Conservation (phyloP, 2,888 invertebrate species). For the Lordiphosa andalusiaca region DNA sequence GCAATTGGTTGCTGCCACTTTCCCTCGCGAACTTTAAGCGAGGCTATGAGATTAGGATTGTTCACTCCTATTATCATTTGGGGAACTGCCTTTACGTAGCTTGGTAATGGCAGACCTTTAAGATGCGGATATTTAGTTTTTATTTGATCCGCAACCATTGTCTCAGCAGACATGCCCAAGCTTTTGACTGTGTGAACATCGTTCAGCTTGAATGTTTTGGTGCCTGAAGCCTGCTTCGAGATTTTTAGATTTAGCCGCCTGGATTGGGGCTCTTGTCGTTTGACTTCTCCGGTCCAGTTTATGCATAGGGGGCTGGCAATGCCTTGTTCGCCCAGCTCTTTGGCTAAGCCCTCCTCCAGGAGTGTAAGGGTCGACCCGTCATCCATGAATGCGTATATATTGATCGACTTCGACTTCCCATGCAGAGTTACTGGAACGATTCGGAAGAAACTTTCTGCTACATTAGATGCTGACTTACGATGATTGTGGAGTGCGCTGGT, state of each 20-base stretch:
- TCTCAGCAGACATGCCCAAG: neutral
- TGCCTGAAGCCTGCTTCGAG: neutral
- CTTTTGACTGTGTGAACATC: no score
- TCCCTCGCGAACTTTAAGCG: no score
- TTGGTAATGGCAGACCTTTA: neutral
- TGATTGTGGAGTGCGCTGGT: neutral
- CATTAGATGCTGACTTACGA: neutral
- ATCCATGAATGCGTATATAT: no score
- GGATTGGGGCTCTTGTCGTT: neutral
- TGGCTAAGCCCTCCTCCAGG: no score
- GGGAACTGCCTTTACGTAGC: no score
- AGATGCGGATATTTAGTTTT: neutral
- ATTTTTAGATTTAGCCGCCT: neutral
- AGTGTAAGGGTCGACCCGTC: no score
- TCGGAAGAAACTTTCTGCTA: neutral
- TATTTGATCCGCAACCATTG: neutral
- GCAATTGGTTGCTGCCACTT: no score
- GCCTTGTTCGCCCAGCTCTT: neutral
- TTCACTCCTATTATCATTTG: no score
- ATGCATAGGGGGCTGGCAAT: neutral
- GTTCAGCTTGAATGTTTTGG: neutral
- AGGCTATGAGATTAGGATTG: no score
- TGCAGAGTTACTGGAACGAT: neutral
- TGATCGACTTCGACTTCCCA: no score
- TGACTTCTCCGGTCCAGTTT: neutral